Base-by-base conservation (phyloP, 2,113 vertebrate genomes). In the Megalops atlanticus region DNA sequence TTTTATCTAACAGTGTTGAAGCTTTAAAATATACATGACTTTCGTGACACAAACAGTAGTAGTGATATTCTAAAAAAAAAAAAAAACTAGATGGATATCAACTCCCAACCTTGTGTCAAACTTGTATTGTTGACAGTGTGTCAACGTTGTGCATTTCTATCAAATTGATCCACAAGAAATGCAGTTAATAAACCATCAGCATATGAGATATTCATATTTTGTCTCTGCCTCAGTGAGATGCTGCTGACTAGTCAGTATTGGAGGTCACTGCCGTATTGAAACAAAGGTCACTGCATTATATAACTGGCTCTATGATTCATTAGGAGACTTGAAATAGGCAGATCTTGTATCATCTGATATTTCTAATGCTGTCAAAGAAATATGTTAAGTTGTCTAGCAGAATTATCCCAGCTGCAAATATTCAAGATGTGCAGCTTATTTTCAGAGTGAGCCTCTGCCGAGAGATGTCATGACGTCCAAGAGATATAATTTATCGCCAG, bases 271-370 rank as follows among this genome's bases (percentile, higher is more conserved):
- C 70, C 33, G 36, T 73, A 40, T 40, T 38, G 70, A 73, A 73
- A 73, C 35, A 38, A 73, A 36, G 70, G 33, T 39, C 33, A 24
- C 70, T 73, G 33, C 33, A 40, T 73, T 38, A 18, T 39, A 36
- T 73, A 40, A 73, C 38, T 39, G 58, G 70, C 70, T 38, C 70
- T 73, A 36, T 73, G 38, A 73, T 73, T 73, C 70, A 36, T 73
- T 38, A 73, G 0, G 21, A 33, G 11, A 40, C 70, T 40, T 27
- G 12, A 39, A 72, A 73, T 73, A 73, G 70, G 33, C 70, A 73
- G 70, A 40, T 38, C 4, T 39, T 73, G 38, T 40, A 73, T 73
- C 70, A 73, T 39, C 21, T 39, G 70, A 73, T 73, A 73, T 73
- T 35, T 73, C 21, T 39, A 73, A 72, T 38, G 38, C 70, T 39